phyloP scores from a whole-genome alignment of 2,888 invertebrate genomes.

The Athetis lepigone region DNA sequence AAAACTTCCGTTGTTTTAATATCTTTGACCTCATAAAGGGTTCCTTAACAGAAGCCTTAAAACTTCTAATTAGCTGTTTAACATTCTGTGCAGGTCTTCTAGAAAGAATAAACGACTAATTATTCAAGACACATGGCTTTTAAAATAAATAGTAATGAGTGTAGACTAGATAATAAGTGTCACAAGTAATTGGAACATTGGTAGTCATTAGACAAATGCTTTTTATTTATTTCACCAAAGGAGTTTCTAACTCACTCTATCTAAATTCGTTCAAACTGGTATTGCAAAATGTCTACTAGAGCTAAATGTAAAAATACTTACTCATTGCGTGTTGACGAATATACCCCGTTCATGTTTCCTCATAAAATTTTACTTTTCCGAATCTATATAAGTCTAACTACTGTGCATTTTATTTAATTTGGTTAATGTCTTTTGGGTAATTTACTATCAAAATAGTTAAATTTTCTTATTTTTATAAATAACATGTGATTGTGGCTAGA shows the following conservation, averaged over 20 bases:
- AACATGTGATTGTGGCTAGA: no score
- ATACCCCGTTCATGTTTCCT: background rate
- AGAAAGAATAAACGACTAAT: conserved; percentile 7
- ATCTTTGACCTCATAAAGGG: conserved; percentile 22
- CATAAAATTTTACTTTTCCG: background rate
- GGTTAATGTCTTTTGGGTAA: no score
- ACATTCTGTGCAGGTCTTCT: conserved; percentile 11
- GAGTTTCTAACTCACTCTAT: no score
- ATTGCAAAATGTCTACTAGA: no score
- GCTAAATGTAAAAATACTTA: no score
- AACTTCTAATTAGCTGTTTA: conserved; percentile 27
- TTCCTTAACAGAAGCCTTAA: conserved; percentile 17
- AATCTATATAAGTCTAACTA: background rate
- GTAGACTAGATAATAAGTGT: conserved; percentile 9
- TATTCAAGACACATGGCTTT: conserved; percentile 11
- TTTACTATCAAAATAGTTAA: no score
- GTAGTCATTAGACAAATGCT: background rate
- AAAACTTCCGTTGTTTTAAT: conserved; percentile 26
- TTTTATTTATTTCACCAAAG: background rate
- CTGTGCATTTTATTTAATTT: background rate
- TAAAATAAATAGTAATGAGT: conserved; percentile 8
- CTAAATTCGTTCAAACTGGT: no score
- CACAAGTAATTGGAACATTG: conserved; percentile 4
- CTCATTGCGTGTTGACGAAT: background rate
- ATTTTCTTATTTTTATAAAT: no score